Base-by-base conservation (phyloP, 2,797 vertebrate genomes). In the Intellagama lesueurii region DNA sequence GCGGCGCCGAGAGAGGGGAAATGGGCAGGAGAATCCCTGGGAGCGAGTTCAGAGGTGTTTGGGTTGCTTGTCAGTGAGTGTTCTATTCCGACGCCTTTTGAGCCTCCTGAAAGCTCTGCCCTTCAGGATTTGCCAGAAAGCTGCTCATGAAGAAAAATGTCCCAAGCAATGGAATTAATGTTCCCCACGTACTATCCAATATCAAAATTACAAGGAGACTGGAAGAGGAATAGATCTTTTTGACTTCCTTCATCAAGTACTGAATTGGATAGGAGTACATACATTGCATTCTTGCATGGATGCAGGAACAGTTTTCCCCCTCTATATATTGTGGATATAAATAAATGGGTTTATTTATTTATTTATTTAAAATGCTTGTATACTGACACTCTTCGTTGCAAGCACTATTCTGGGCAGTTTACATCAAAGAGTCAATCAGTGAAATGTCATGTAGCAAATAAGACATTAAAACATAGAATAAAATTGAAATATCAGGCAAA, bases 71-170 rank as follows among this genome's bases (percentile, higher is more conserved):
- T 44, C 35, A 86, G 80, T 85, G 7, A 4, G 32, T 52, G 35
- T 81, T 77, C 1, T 64, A 47, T 78, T 85, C 2, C 1, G 0
- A 5, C 26, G 9, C 5, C 0, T 0, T 32, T 40, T 14, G 0
- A 5, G 0, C 44, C 19, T 0, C 0, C 30, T 28, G 9, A 0
- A 3, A 75, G 30, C 49, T 26, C 3, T 87, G 28, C 69, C 44
- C 0, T 17, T 22, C 49, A 28, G 24, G 68, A 1, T 68, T 56
- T 26, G 0, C 3, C 16, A 1, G 5, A 69, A 44, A 44, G 3
- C 5, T 8, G 40, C 68, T 66, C 52, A 56, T n/a, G 83, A 4
- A 70, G 26, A 47, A 66, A 49, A 64, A 44, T 28, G 72, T 76
- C 14, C 26, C 0, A 0, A 1, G 19, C 2, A 4, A 60, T 56